Conservation (phyloP, 2,888 invertebrate species). For the Agrilus mali region DNA sequence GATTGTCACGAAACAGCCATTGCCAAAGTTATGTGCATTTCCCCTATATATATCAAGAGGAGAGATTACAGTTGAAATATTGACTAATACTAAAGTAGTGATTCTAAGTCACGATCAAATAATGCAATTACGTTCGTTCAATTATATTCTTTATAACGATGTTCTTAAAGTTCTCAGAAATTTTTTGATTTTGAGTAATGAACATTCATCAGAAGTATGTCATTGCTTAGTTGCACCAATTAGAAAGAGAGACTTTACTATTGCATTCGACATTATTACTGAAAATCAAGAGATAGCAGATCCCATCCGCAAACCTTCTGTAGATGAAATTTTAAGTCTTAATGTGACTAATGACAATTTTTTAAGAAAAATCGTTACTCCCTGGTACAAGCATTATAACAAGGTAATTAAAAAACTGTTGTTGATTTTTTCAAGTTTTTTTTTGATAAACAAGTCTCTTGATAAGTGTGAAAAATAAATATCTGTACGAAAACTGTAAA, state of each 20-base stretch:
- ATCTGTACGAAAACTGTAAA: too few relatives aligned
- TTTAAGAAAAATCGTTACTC: conserved; percentile 64
- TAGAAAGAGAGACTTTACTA: conserved; percentile 2
- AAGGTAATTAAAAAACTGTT: conserved; percentile 23
- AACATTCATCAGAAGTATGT: conserved; percentile 38
- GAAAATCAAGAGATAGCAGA: conserved; percentile 34
- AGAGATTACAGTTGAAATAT: conserved; percentile 39
- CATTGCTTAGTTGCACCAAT: conserved; percentile 13
- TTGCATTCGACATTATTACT: conserved; percentile 37
- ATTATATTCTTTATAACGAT: conserved; percentile 61
- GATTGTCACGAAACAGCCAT: conserved; percentile 44
- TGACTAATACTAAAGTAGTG: conserved; percentile 37
- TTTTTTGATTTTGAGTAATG: conserved; percentile 43
- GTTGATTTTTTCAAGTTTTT: conserved; percentile 4
- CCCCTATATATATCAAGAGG: conserved; percentile 63
- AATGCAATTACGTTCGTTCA: conserved; percentile 46
- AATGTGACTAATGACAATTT: conserved; percentile 48
- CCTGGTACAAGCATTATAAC: conserved; percentile 61
- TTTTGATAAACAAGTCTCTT: neutral
- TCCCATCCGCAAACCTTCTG: conserved; percentile 30
- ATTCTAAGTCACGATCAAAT: conserved; percentile 38
- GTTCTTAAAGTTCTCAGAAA: conserved; percentile 50
- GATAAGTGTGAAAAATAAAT: too few relatives aligned
- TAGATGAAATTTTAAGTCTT: conserved; percentile 38
- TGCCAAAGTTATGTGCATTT: conserved; percentile 54